phyloP scores from a whole-genome alignment of 2,797 vertebrate species.

The Florisuga fusca region DNA sequence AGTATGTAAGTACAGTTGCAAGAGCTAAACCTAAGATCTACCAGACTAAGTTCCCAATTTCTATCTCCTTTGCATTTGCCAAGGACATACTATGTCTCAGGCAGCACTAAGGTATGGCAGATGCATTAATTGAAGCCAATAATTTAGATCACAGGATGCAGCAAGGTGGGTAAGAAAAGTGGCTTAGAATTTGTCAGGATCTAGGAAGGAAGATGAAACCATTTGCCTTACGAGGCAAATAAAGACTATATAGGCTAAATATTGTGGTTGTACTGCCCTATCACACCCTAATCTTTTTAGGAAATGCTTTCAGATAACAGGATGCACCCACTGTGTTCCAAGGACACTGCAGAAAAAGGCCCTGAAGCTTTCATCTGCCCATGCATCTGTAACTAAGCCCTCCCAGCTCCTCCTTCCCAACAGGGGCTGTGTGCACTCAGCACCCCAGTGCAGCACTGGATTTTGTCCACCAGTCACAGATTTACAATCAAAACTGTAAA shows the following conservation, averaged over 20 bases:
- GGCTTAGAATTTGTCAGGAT: background rate
- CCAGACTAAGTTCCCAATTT: background rate
- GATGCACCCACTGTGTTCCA: background rate
- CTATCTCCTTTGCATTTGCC: background rate
- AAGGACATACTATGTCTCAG: background rate
- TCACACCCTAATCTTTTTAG: background rate
- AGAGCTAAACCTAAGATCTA: conserved; percentile 23
- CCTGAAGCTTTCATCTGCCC: background rate
- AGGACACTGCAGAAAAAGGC: conserved; percentile 16
- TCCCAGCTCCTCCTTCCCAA: background rate
- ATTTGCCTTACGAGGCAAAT: conserved; percentile 32
- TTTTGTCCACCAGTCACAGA: background rate
- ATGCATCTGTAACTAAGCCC: background rate
- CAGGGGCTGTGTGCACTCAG: background rate
- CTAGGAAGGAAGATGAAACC: conserved; percentile 2
- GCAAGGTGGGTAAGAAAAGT: background rate
- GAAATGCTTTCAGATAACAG: background rate
- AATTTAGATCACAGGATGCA: background rate
- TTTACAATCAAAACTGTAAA: background rate
- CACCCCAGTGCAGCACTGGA: background rate
- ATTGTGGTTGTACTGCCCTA: background rate
- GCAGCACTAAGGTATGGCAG: background rate
- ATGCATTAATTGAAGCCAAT: background rate
- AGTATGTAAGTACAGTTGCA: conserved; percentile 9
- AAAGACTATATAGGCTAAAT: background rate